These are phyloP conservation scores for Opisthograptis luteolata DNA, from an alignment of 2,888 invertebrate species.

Conservation along the genomic window DNA sequence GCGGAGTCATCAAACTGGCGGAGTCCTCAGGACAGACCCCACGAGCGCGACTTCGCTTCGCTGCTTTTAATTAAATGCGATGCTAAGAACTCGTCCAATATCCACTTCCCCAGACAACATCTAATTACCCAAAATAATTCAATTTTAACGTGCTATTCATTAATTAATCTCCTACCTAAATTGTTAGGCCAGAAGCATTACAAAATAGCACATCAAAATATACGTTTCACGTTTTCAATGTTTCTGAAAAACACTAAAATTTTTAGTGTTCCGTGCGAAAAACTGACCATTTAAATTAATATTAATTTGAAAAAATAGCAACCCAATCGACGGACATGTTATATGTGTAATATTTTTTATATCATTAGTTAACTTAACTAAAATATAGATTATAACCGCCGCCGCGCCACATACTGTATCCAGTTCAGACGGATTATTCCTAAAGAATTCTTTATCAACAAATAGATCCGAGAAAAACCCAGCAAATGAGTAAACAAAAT, in stretches of 20 bases:
- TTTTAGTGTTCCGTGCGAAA: constrained; percentile 22
- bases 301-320: no score
- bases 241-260: neutral
- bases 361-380: no score
- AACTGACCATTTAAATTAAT: no score
- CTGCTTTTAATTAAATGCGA: constrained; percentile 29
- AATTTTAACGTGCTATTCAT: constrained; percentile 1
- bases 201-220: neutral
- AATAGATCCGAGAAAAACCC: no score
- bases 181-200: neutral
- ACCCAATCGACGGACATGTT: no score
- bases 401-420: no score
- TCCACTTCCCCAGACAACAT: constrained; percentile 39
- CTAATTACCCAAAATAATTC: constrained; percentile 16
- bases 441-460: no score
- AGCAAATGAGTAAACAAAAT: no score
- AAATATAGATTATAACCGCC: no score
- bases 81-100: constrained; percentile 50
- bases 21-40: constrained; percentile 47
- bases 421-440: no score
- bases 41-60: constrained; percentile 47
- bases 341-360: no score
- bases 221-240: no score
- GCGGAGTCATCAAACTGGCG: constrained; percentile 64
- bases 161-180: neutral